Base-by-base conservation (phyloP, 92 coral and sea anemone species). In the Plumapathes pennacea region DNA sequence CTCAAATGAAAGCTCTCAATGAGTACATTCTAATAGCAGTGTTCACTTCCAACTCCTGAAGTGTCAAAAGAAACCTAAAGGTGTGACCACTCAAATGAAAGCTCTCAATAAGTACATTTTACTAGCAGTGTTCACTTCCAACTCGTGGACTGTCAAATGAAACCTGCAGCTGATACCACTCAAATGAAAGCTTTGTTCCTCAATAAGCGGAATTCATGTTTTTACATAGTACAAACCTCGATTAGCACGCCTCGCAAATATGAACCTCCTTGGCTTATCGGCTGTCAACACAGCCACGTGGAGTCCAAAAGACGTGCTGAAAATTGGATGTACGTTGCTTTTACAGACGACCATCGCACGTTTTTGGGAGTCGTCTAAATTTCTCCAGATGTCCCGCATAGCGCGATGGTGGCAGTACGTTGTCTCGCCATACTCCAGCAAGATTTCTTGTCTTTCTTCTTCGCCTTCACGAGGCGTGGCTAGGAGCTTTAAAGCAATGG, bases 211-310 rank as follows among this genome's bases (percentile, higher is more conserved):
- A n/a, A n/a, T n/a, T n/a, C n/a, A n/a, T n/a, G n/a, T n/a, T n/a
- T n/a, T n/a, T n/a, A n/a, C n/a, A n/a, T n/a, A n/a, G 2, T 5
- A 22, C 54, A 5, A 63, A 88, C 99, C 99, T 94, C 90, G 45
- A 46, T 84, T 88, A 1, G 99, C 83, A 8, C 99, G 78, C 15
- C 96, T 74, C 38, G 96, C 86, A 57, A 94, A 94, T 22, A 94
- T 75, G 41, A 94, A 94, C 77, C 74, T 84, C 32, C 53, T 83
- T n/a, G 98, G 98, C 10, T 62, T 32, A 56, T 94, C 99, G 13
- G 96, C 96, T 0, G 99, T 94, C 25, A 94, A 61, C n/a, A 94
- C 99, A 38, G 99, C 99, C n/a, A 94, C 88, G 43, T 94, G 99
- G 50, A 94, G 95, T 26, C 99, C 99, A 84, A 94, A 94, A 11